Conservation (phyloP, 2,113 vertebrate species). For the Pongo pygmaeus region DNA sequence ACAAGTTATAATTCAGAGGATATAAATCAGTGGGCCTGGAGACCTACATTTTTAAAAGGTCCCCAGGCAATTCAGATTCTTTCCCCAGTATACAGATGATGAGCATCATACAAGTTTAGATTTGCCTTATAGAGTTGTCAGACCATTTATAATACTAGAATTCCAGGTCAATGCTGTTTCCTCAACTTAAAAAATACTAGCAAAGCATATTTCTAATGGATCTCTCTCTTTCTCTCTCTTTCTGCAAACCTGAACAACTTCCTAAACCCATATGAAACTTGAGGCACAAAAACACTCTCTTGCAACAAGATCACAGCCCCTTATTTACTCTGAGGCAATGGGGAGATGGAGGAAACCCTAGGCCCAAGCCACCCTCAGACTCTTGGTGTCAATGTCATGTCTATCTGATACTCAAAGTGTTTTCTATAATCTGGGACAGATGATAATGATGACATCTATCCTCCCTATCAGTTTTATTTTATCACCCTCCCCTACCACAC, state of each 20-base stretch:
- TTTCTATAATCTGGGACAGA: not conserved
- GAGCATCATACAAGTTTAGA: not conserved
- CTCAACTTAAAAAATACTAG: not conserved
- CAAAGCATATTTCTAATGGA: not conserved
- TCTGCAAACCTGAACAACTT: not conserved
- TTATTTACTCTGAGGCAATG: not conserved
- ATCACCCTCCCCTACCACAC: not conserved
- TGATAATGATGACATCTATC: not conserved
- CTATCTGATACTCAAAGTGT: not conserved
- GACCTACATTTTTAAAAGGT: constrained; percentile 26
- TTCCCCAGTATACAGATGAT: not conserved
- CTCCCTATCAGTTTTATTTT: not conserved
- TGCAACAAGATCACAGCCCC: not conserved
- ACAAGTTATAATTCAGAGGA: not conserved
- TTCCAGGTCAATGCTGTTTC: not conserved
- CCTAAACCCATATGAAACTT: not conserved
- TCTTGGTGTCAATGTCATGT: not conserved
- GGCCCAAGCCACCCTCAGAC: not conserved
- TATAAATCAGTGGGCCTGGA: not conserved
- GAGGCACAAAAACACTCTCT: not conserved
- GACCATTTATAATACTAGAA: not conserved
- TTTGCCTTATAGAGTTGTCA: not conserved
- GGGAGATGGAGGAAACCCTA: not conserved
- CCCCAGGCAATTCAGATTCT: not conserved
- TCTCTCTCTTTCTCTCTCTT: not conserved